Percentiles rank a stretch among this genome's conserved stretches.
Evolutionary conservation across 2,888 invertebrate genomes (phyloP).

Genomic region (Drosophila parthenogenetica): DNA sequence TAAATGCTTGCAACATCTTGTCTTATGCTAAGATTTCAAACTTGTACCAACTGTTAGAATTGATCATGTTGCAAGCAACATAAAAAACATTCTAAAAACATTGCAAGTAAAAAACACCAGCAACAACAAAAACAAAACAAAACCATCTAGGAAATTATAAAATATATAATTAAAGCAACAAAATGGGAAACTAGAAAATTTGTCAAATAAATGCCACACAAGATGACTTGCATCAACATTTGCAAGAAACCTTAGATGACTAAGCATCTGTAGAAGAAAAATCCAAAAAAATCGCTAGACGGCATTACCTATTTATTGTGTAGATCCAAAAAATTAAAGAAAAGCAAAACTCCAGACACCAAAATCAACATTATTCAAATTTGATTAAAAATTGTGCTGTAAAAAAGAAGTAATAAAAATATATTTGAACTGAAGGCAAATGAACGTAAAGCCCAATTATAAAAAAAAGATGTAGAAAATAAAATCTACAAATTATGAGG

Average conservation of each 20-base stretch:
- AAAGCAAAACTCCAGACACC: slow-evolving; percentile 14
- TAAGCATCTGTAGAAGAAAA: slow-evolving; percentile 8
- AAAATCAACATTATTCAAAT: slow-evolving; percentile 42
- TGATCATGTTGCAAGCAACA: slow-evolving; percentile 41
- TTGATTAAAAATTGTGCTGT: slow-evolving; percentile 48
- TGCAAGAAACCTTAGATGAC: slow-evolving; percentile 2
- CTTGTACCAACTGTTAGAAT: slow-evolving; percentile 1
- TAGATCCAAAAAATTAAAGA: no score
- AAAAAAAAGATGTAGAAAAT: slow-evolving; percentile 23
- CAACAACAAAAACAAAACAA: slow-evolving; percentile 36
- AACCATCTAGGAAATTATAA: slow-evolving; percentile 74
- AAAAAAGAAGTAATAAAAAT: slow-evolving; percentile 21
- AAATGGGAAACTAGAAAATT: slow-evolving; percentile 70
- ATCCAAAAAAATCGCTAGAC: slow-evolving; percentile 14
- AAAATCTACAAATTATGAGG: slow-evolving; percentile 32
- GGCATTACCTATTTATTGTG: slow-evolving; percentile 44
- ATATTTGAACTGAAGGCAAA: slow-evolving; percentile 45
- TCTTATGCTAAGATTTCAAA: slow-evolving; percentile 6
- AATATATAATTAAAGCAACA: slow-evolving; percentile 62
- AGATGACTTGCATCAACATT: slow-evolving; percentile 42
- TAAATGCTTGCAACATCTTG: slow-evolving; percentile 17
- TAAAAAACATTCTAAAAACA: slow-evolving; percentile 26
- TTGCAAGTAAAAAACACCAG: slow-evolving; percentile 40
- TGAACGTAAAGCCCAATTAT: slow-evolving; percentile 11
- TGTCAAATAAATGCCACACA: slow-evolving; percentile 63